Evolutionary conservation across 2,113 vertebrate genomes (phyloP), one percentile per base, ranked within the genome.

Genomic region (Picathartes gymnocephalus): DNA sequence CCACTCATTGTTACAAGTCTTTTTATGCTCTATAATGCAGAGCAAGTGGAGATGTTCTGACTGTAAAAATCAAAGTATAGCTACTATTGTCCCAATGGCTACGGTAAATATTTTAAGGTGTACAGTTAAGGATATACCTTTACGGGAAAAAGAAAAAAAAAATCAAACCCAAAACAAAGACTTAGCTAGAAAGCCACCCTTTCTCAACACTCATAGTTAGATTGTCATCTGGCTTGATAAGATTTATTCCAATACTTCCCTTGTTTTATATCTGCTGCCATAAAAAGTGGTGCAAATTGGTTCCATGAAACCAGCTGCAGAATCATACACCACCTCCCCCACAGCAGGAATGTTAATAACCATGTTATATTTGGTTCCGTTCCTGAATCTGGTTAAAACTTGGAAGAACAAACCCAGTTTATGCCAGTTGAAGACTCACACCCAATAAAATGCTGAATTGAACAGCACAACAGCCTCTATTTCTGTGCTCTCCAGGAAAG

Each of bases 11-110:
- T 91, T 87, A 91, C 82, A 85, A 88, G 74, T 93, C 51, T 87
- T 87, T 93, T 93, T 85, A 61, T 94, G 73, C 45, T 93, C 78
- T 64, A 66, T 77, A 94, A 92, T 89, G 62, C 73, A 91, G 81
- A 94, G 50, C 73, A 93, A 94, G 87, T 86, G 62, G 58, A 94
- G 37, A 92, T 69, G 64, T 73, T 88, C 81, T 90, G 37, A 94
- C n/a, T 87, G 39, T 69, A 91, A 88, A 92, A 92, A 76, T 78
- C 42, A 40, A 86, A 90, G 39, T 77, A 48, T 16, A 81, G 27
- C 12, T 92, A 56, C 23, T 45, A 40, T 64, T 83, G 68, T 93
- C 45, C 44, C 31, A 80, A 64, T 15, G 20, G 30, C 39, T 71
- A 51, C 27, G 64, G 54, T 62, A 95, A 93, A 83, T 76, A 84